Base-by-base conservation (phyloP, 2,113 vertebrate species). In the Glaucidium brasilianum region DNA sequence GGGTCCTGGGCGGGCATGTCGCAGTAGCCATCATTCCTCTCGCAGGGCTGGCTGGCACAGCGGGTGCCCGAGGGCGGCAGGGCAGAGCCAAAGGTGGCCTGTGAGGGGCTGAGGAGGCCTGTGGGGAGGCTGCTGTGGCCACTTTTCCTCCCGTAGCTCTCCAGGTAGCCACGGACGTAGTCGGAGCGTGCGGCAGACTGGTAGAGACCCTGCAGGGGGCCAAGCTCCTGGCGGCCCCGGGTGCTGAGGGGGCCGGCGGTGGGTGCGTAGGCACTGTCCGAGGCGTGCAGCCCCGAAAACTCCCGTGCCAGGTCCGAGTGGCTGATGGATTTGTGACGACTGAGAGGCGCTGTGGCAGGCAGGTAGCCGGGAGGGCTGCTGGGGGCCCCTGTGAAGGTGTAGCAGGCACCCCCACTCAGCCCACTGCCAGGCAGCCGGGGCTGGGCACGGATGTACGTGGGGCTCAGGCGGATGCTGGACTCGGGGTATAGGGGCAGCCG, bases 231-330 rank as follows among this genome's bases (percentile, higher is more conserved):
- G 21, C 52, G 97, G 1, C 88, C 73, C 13, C 86, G 97, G 75
- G 96, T 6, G 22, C 97, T 50, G 64, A 97, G 90, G 26, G 97
- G 55, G 21, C 94, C 49, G 2, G 83, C 55, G 39, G 82, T 60
- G 60, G 97, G 47, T 0, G 93, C 15, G 8, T 96, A 96, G 71
- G 92, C 15, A 18, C 98, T 97, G 47, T 98, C 97, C 1, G 97
- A 97, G 34, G 86, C 63, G 58, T 96, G 97, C 95, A 99, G 98
- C 89, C 98, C 98, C 10, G 99, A 98, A 85, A 99, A 97, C 88
- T 99, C 99, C 67, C 96, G 97, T 12, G 98, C 98, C 98, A 99
- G 93, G 97, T 99, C 99, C 8, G 98, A 99, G 91, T 99, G 99
- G 97, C 99, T 99, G 92, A 98, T 97, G 8, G 99, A 99, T 93